These are phyloP conservation scores for Rhinogobio ventralis DNA, from an alignment of 2,797 vertebrate genomes.

Conservation along the genomic window DNA sequence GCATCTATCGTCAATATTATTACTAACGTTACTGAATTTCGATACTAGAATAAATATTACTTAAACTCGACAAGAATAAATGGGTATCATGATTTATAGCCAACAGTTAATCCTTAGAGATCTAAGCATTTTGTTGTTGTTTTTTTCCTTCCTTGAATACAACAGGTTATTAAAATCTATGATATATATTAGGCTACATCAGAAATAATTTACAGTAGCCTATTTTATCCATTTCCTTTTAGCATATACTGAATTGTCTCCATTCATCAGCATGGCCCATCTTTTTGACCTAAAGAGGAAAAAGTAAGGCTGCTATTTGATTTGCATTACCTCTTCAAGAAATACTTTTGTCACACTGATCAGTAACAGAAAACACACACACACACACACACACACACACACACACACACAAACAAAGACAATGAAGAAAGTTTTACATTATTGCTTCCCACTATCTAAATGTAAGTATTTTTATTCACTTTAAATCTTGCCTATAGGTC, in stretches of 20 bases:
- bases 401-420: background rate
- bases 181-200: background rate
- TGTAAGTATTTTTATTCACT: background rate
- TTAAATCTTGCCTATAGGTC: background rate
- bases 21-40: background rate
- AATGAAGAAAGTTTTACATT: background rate
- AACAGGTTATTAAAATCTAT: background rate
- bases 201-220: background rate
- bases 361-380: background rate
- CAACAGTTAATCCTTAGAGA: background rate
- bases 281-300: background rate
- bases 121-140: background rate
- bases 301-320: background rate
- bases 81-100: background rate
- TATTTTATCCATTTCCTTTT: background rate
- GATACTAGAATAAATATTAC: background rate
- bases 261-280: background rate
- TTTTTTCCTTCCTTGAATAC: background rate
- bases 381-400: background rate
- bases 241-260: background rate
- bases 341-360: background rate
- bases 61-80: background rate
- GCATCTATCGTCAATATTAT: background rate
- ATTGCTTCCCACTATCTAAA: background rate
- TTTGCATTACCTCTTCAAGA: background rate